Evolutionary conservation across 2,113 vertebrate genomes (phyloP).

Genomic region (Neofelis nebulosa): DNA sequence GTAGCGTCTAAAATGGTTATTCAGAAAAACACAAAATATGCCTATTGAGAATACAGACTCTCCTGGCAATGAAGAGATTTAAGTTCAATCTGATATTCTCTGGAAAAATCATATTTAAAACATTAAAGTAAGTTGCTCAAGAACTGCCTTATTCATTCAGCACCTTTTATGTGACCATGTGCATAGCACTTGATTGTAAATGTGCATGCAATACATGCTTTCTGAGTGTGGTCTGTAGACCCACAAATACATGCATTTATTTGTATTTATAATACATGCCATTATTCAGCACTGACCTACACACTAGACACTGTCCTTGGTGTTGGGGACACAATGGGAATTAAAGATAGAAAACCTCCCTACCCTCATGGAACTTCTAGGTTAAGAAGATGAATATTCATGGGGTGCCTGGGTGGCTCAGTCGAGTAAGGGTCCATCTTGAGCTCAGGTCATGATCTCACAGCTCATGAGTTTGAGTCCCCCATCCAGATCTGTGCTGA

Average conservation of each 20-base stretch:
- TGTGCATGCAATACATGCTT: background rate
- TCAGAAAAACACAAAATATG: background rate
- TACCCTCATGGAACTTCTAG: background rate
- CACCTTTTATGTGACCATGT: background rate
- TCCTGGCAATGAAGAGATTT: background rate
- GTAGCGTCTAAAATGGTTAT: background rate
- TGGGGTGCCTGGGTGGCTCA: no score
- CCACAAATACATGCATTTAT: background rate
- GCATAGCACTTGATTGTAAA: background rate
- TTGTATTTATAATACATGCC: no score
- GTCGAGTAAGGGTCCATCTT: no score
- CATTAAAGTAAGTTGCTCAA: background rate
- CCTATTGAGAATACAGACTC: background rate
- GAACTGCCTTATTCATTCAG: background rate
- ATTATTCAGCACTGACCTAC: background rate
- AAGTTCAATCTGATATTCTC: background rate
- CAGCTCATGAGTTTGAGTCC: no score
- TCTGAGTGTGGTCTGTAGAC: background rate
- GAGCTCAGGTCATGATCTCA: no score
- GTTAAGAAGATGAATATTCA: background rate
- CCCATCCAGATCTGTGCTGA: no score
- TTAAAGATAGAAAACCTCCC: background rate
- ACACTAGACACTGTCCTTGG: background rate
- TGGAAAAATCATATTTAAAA: background rate
- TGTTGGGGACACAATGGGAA: background rate